Evolutionary conservation across 2,888 invertebrate species (phyloP).

Genomic region (Dexiosoma caninum): DNA sequence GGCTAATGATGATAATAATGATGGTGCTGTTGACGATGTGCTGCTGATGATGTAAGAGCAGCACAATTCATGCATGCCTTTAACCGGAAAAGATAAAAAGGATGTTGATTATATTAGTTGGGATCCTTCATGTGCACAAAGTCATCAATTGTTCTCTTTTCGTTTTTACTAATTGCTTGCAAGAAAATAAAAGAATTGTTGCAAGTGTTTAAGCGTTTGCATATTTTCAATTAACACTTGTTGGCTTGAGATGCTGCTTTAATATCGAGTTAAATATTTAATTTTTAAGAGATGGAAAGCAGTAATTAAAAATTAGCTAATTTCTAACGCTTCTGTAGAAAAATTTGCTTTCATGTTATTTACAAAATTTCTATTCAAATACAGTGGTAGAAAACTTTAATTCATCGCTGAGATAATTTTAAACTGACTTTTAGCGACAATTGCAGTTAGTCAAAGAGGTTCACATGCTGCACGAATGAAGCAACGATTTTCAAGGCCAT

Average conservation of each 20-base stretch:
- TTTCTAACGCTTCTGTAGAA: neutral
- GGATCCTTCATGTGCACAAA: slow-evolving; percentile 41
- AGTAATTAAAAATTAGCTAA: neutral
- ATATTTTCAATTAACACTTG: slow-evolving; percentile 29
- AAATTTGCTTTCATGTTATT: neutral
- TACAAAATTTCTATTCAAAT: too few species aligned
- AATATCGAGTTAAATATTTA: neutral
- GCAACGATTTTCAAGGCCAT: too few species aligned
- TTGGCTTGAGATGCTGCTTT: slow-evolving; percentile 22
- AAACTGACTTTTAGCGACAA: too few species aligned
- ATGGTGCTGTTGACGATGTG: slow-evolving; percentile 4
- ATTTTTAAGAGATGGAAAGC: neutral
- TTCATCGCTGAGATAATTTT: too few species aligned
- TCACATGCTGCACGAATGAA: too few species aligned
- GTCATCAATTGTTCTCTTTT: neutral
- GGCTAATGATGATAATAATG: slow-evolving; percentile 37
- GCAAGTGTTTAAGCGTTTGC: neutral
- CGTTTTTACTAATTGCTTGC: slow-evolving; percentile 33
- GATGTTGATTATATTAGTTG: slow-evolving; percentile 52
- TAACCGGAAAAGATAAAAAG: slow-evolving; percentile 58
- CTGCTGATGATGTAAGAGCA: slow-evolving; percentile 15
- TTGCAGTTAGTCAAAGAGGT: too few species aligned
- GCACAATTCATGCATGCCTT: slow-evolving; percentile 56
- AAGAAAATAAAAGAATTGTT: slow-evolving; percentile 6
- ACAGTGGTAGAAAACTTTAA: too few species aligned